These are phyloP conservation scores for Ennomos erosarius DNA, from an alignment of 2,888 invertebrate species.

Conservation along the genomic window DNA sequence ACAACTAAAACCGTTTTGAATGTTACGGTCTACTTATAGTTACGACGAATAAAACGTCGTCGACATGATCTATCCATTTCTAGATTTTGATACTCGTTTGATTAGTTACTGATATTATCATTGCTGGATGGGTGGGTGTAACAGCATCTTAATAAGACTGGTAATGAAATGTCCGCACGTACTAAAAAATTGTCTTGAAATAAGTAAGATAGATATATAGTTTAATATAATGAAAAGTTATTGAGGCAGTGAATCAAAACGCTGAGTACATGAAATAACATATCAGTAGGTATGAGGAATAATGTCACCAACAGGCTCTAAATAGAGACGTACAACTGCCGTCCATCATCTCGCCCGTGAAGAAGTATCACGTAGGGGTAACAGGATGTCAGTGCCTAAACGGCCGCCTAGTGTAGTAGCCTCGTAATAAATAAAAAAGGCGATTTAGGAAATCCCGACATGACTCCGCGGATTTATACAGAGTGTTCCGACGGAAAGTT, in stretches of 20 bases:
- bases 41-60: too few species aligned
- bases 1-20: too few species aligned
- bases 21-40: too few species aligned
- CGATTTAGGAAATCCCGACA: conserved; percentile 82
- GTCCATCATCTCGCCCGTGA: conserved; percentile 54
- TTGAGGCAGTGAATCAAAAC: conserved; percentile 7
- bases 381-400: conserved; percentile 71
- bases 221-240: not conserved
- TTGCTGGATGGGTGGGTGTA: too few species aligned
- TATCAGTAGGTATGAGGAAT: conserved; percentile 33
- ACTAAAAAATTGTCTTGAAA: too few species aligned
- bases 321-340: conserved; percentile 49
- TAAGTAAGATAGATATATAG: too few species aligned
- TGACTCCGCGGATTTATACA: conserved; percentile 81
- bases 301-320: conserved; percentile 42
- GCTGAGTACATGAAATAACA: conserved; percentile 25
- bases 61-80: too few species aligned
- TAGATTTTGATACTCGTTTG: too few species aligned
- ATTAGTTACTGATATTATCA: too few species aligned
- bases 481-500: conserved; percentile 76
- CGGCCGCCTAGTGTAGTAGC: conserved; percentile 69
- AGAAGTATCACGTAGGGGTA: conserved; percentile 65
- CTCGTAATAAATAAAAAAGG: conserved; percentile 80
- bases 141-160: too few species aligned
- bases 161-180: too few species aligned